These are phyloP conservation scores for Seladonia tumulorum DNA, from an alignment of 2,888 invertebrate genomes.

Conservation along the genomic window DNA sequence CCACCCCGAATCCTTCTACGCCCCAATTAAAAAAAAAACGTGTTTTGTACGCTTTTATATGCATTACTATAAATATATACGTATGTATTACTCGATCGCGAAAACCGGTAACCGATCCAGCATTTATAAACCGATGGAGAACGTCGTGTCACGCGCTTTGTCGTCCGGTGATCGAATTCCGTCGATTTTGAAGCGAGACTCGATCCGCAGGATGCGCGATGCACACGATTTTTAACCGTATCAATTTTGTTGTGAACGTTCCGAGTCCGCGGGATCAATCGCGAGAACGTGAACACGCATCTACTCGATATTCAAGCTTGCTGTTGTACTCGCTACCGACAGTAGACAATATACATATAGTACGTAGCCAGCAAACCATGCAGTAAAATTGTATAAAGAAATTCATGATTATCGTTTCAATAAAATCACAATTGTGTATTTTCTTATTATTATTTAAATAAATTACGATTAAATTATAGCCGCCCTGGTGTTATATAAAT, in stretches of 20 bases:
- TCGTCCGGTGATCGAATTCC: conserved; percentile 24
- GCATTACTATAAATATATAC: conserved; percentile 49
- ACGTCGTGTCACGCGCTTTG: conserved; percentile 27
- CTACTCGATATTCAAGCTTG: conserved; percentile 37
- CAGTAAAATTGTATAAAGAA: conserved; percentile 59
- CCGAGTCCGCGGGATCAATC: neutral
- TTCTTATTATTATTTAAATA: conserved; percentile 12
- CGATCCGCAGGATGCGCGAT: conserved; percentile 4
- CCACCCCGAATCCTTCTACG: conserved; percentile 4
- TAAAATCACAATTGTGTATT: conserved; percentile 48
- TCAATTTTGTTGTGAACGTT: conserved; percentile 24
- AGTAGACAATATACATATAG: conserved; percentile 49
- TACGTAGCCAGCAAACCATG: conserved; percentile 49
- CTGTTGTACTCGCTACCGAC: conserved; percentile 54
- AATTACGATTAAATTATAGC: neutral
- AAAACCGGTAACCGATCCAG: conserved; percentile 39
- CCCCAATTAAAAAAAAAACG: conserved; percentile 25
- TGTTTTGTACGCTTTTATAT: conserved; percentile 66
- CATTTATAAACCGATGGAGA: conserved; percentile 35
- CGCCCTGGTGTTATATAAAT: neutral
- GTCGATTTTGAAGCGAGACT: neutral
- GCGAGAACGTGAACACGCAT: conserved; percentile 14
- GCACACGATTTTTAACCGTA: conserved; percentile 5
- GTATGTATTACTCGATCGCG: conserved; percentile 46
- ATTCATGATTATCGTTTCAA: conserved; percentile 61